Evolutionary conservation across 2,797 vertebrate genomes (phyloP).

Genomic region (Enteromius treurensis): DNA sequence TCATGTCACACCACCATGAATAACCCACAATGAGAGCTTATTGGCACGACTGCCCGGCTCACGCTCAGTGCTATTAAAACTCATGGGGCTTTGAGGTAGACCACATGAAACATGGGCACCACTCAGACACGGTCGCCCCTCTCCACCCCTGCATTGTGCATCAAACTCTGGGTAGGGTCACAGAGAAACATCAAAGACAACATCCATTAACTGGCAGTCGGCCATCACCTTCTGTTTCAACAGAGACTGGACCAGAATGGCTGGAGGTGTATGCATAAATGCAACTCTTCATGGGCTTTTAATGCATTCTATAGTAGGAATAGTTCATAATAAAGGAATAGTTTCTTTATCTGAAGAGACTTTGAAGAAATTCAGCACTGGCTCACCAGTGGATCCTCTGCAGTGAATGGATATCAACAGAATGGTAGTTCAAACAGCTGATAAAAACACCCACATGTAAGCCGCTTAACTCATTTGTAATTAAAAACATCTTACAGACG

Average conservation of each 20-base stretch:
- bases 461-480: neutral
- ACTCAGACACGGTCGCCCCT: conserved; percentile 31
- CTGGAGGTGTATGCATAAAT: conserved; percentile 9
- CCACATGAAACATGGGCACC: conserved; percentile 42
- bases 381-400: neutral
- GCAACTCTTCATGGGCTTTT: neutral
- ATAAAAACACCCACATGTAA: neutral
- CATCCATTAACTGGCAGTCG: conserved; percentile 44
- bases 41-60: neutral
- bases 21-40: conserved; percentile 14
- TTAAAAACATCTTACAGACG: neutral
- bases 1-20: neutral
- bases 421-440: neutral
- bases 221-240: conserved; percentile 29
- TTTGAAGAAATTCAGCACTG: neutral
- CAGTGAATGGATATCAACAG: neutral
- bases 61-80: neutral
- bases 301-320: neutral
- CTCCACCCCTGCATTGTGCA: conserved; percentile 1
- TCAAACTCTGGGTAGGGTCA: conserved; percentile 11
- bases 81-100: conserved; percentile 26
- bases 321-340: neutral
- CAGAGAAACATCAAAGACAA: conserved; percentile 50
- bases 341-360: neutral
- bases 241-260: neutral